Base-by-base conservation (phyloP, 2,888 invertebrate species). In the Heliconius aoede region DNA sequence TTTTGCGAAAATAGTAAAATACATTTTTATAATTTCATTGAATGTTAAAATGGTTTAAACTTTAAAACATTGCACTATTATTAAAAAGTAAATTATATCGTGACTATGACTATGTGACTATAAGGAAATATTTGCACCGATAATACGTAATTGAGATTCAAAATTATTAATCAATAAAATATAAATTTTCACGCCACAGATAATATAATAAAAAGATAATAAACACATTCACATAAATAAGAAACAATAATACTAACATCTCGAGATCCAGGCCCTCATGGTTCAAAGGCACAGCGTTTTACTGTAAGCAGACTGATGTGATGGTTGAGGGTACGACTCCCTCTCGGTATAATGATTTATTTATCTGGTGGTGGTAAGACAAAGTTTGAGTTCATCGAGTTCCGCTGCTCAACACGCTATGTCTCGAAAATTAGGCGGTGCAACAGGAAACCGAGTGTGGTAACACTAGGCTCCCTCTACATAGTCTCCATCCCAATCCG, bases 51-150 rank as follows among this genome's bases (percentile, higher is more conserved):
- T 30, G n/a, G n/a, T n/a, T n/a, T n/a, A n/a, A 64, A 64, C 7
- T n/a, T 64, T 11, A n/a, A 64, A 24, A 36, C 30, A 64, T 64
- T 64, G 64, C 64, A 64, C 21, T 62, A 30, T 26, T 62, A 60
- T 26, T 15, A 60, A 15, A 60, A 60, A 26, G 7, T 26, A 26
- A 26, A 60, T 15, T 15, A 60, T 60, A 26, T 24, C 60, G 60
- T 60, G 30, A 62, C 61, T 30, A 30, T 46, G 46, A 46, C 46
- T 46, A 46, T 18, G 46, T 46, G 46, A 28, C 61, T 62, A 15
- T 62, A 30, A 62, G 30, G 4, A 21, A 62, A 65, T 15, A 65
- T 36, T 65, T 65, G 24, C 24, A 36, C 36, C 65, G 36, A 65
- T 65, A 36, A 32, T 65, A 40, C 7, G 0, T 36, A 24, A 36